Base-by-base conservation (phyloP, 2,797 vertebrate species). In the Tokudaia muenninki region DNA sequence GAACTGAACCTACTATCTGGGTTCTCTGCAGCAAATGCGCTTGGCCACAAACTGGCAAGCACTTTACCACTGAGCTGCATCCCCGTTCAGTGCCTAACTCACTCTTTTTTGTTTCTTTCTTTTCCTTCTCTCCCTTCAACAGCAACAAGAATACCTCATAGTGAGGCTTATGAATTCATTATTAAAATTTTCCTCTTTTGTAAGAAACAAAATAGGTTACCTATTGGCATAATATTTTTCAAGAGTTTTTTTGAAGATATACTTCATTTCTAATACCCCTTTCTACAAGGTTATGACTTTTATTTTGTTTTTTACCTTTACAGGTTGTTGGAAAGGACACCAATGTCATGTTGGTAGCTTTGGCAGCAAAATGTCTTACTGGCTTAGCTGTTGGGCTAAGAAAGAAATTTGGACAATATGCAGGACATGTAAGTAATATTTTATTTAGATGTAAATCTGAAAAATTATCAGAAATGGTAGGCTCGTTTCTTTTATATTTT, bases 361-460 rank as follows among this genome's bases (percentile, higher is more conserved):
- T 99, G 98, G 99, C 99, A 95, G 99, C 99, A 94, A 99, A 99
- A 99, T 99, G 99, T 98, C 98, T 99, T 96, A 99, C 99, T 95
- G 99, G 98, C 90, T 97, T 99, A 92, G 99, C 99, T 92, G 0
- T 98, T 93, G 99, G 99, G 52, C 99, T 99, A 92, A 98, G 99
- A 97, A 99, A 99, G 99, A 99, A 99, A 98, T 99, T 99, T 99
- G 99, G 99, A 95, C 99, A 99, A n/a, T 99, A 99, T 98, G 99
- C 99, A 97, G 99, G 99, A 98, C 99, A 99, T 93, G 99, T 99
- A 98, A 99, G 99, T 99, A 98, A 90, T 92, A 94, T 24, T 93
- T 16, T 91, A 37, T 92, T 92, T 95, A 52, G 55, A 79, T 90
- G 82, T 19, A 95, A 87, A 94, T 92, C 70, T 91, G 17, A 17